Evolutionary conservation across 1,140 invertebrate species (phyloP), one percentile per base, ranked within the genome.

Genomic region (Pseudobourletiella spinata): DNA sequence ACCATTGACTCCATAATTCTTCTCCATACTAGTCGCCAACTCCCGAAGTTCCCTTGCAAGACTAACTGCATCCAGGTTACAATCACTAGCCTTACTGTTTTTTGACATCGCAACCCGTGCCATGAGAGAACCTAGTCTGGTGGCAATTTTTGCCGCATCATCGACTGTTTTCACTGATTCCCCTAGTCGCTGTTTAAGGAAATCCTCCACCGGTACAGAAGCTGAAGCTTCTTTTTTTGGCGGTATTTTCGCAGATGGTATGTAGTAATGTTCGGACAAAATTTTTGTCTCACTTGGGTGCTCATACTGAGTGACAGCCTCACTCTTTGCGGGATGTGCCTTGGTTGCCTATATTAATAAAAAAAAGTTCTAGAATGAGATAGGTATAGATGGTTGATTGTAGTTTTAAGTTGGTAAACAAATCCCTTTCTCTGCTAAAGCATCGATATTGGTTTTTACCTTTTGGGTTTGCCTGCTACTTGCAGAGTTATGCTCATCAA

Each of bases 1-100:
- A 8, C 16, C 16, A 6, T 11, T n/a, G 11, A 48, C 8, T n/a
- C 46, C 46, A 25, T 48, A 48, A 11, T 48, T 22, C 22, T 48
- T 48, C 24, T 54, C 50, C 50, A 54, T 54, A 28, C 28, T 30
- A 3, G 24, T 6, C 14, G 50, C 50, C 25, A 54, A 26, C 50
- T 54, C 50, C 28, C 50, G 20, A 14, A 54, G 20, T 54, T 54
- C 50, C 22, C 22, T 54, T 11, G 50, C 50, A 8, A 54, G 25
- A 54, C 28, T 30, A 3, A 54, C 50, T 4, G 50, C 30, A 22
- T 54, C 50, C 20, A 28, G 4, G 11, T 11, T 6, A 25, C 6
- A 8, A 54, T 15, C 20, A 16, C 25, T 54, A 26, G 14, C 20
- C 14, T 28, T 28, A 30, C 14, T 28, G 6, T 22, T 22, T 28